These are phyloP conservation scores for Haliclystus octoradiatus DNA, from an alignment of 30 jellyfish, hydroid and myxozoan genomes.

Conservation along the genomic window DNA sequence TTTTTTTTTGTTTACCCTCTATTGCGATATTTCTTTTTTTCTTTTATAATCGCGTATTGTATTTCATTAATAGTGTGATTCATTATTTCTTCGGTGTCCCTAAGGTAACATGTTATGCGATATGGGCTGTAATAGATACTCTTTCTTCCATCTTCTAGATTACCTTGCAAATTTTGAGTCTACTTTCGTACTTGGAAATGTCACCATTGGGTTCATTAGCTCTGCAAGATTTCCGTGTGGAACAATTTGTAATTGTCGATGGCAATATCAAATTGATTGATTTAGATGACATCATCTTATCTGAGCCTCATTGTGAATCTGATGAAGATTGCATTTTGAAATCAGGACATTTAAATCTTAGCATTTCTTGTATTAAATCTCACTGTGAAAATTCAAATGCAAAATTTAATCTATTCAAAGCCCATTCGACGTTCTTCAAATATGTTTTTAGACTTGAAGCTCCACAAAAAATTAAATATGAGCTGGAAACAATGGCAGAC, in stretches of 20 bases:
- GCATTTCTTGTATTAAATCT: constrained; percentile 25
- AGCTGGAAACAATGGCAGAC: constrained; percentile 20
- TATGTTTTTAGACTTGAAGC: constrained; percentile 29
- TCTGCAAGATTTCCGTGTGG: constrained; percentile 43
- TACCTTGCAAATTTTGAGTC: constrained; percentile 30
- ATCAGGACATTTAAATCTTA: constrained; percentile 13
- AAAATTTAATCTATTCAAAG: constrained; percentile 22
- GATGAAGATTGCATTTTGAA: constrained; percentile 32
- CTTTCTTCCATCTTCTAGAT: too few species aligned
- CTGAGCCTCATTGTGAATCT: constrained; percentile 6
- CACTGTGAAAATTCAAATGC: constrained; percentile 14
- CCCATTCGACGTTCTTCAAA: constrained; percentile 23
- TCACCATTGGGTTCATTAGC: constrained; percentile 37
- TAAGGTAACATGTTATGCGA: too few species aligned
- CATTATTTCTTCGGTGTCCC: too few species aligned
- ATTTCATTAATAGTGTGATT: too few species aligned
- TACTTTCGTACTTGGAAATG: constrained; percentile 26
- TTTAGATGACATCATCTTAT: constrained; percentile 43
- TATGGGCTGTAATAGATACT: too few species aligned
- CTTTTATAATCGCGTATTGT: too few species aligned
- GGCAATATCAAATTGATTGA: constrained; percentile 40
- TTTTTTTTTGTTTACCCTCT: too few species aligned
- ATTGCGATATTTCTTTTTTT: too few species aligned
- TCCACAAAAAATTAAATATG: constrained; percentile 21
- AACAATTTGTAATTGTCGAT: constrained; percentile 36